These are phyloP conservation scores for Dioctria rufipes DNA, from an alignment of 2,888 invertebrate species.

Conservation along the genomic window DNA sequence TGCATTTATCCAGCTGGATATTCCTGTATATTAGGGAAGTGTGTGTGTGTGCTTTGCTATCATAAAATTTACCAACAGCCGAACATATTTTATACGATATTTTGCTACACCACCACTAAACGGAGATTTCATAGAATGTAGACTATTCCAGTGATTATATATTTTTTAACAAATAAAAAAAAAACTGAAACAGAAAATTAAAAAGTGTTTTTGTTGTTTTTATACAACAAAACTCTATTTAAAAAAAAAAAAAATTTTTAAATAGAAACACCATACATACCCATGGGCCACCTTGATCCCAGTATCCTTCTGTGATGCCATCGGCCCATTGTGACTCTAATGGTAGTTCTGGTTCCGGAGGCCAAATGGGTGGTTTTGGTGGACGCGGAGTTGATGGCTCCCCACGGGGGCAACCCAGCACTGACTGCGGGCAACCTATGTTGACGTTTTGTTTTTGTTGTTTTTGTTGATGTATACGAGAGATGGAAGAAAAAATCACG, in stretches of 20 bases:
- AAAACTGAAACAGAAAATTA: no score
- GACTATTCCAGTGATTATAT: no score
- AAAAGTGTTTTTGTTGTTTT: no score
- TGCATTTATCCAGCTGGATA: no score
- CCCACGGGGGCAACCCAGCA: slow-evolving; percentile 66
- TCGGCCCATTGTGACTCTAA: slow-evolving; percentile 67
- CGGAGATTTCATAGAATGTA: background rate
- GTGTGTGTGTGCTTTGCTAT: no score
- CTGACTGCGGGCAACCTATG: slow-evolving; percentile 67
- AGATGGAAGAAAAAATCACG: background rate
- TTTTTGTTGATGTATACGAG: background rate
- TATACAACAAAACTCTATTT: no score
- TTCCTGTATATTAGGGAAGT: no score
- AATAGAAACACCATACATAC: slow-evolving; percentile 61
- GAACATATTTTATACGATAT: no score
- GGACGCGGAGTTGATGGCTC: slow-evolving; percentile 64
- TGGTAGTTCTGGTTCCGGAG: slow-evolving; percentile 66
- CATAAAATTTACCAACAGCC: no score
- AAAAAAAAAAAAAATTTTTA: background rate
- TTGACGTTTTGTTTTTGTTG: slow-evolving; percentile 60
- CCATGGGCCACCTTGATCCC: slow-evolving; percentile 67
- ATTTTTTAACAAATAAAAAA: no score
- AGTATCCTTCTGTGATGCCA: slow-evolving; percentile 66
- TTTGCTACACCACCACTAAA: no score
- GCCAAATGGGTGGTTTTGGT: slow-evolving; percentile 64